Percentiles rank a stretch among this genome's conserved stretches.
These are phyloP conservation scores for Willisornis vidua DNA, from an alignment of 2,113 vertebrate genomes.

Conservation along the genomic window DNA sequence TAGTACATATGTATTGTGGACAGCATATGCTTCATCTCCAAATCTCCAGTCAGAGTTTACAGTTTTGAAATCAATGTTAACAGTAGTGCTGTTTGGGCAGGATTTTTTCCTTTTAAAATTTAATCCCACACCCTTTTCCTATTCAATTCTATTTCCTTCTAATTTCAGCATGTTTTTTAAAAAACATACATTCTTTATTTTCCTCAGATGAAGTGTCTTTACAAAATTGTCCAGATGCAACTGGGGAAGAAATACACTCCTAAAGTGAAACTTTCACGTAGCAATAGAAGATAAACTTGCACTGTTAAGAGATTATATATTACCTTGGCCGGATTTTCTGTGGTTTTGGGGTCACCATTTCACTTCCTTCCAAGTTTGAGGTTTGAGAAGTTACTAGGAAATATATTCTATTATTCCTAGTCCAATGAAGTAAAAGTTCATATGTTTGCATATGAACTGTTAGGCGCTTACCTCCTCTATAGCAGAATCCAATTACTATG, in stretches of 20 bases:
- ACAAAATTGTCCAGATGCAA: not conserved
- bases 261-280: not conserved
- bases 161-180: not conserved
- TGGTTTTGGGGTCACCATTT: constrained; percentile 11
- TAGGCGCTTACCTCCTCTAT: not conserved
- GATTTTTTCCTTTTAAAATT: not conserved
- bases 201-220: not conserved
- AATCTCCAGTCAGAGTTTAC: not conserved
- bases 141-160: not conserved
- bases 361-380: constrained; percentile 3
- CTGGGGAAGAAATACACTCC: not conserved
- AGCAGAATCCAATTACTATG: not conserved
- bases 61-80: not conserved
- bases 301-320: not conserved
- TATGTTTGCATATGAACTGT: not conserved
- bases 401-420: not conserved
- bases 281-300: not conserved
- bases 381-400: constrained; percentile 19
- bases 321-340: constrained; percentile 28
- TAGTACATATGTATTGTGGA: not conserved
- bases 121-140: not conserved
- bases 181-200: not conserved
- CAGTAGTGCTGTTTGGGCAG: not conserved
- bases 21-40: not conserved
- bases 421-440: constrained; percentile 17